A percentile compares a stretch with the other conserved stretches of the same genome.
Conservation (phyloP, 2,113 vertebrate species). For the Cochlearius cochlearius region DNA sequence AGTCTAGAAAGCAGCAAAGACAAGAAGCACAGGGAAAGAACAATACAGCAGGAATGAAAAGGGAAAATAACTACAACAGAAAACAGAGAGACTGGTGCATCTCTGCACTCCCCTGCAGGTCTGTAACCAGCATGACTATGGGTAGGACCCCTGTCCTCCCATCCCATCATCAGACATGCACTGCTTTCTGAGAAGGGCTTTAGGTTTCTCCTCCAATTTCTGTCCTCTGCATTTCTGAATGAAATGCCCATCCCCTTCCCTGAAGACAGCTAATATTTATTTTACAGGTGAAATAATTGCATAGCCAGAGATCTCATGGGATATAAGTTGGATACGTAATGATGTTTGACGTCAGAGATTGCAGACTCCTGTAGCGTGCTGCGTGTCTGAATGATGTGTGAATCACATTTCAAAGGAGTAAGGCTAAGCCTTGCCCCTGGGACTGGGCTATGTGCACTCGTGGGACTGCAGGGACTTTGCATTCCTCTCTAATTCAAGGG, state of each 20-base stretch:
- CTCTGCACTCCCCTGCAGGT: not conserved
- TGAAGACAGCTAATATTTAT: not conserved
- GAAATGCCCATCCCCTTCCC: not conserved
- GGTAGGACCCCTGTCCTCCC: not conserved
- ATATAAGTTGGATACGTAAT: accelerated
- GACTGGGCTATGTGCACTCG: accelerated
- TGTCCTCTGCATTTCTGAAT: not conserved
- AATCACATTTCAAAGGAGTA: not conserved
- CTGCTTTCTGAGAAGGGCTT: not conserved
- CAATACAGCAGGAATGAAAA: not conserved
- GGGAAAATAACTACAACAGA: not conserved
- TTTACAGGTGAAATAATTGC: not conserved
- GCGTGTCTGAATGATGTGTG: not conserved
- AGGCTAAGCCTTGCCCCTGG: not conserved
- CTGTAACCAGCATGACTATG: not conserved
- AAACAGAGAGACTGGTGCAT: not conserved
- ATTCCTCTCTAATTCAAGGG: not conserved
- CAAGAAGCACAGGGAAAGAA: not conserved
- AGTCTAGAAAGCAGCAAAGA: not conserved
- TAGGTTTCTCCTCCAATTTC: not conserved
- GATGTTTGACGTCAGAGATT: not conserved
- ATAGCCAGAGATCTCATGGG: not conserved
- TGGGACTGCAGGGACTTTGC: not conserved
- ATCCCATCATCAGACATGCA: not conserved
- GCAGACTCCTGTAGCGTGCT: not conserved